Evolutionary conservation across 1,140 invertebrate species (phyloP).

Genomic region (Diabrotica virgifera): DNA sequence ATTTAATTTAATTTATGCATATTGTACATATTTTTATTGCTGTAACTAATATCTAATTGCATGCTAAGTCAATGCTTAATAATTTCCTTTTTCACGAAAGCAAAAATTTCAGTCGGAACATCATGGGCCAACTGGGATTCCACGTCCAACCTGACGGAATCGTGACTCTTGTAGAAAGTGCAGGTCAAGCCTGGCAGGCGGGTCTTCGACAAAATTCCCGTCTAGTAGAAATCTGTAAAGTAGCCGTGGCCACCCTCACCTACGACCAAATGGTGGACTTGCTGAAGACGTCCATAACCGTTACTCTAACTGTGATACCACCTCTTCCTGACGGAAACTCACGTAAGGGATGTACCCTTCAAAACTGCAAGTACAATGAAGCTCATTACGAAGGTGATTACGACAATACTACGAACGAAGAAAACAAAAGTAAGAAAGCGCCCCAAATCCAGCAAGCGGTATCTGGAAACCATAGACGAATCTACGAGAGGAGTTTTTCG

Average conservation of each 20-base stretch:
- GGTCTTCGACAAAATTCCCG: conserved; percentile 85
- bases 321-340: conserved; percentile 51
- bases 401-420: conserved; percentile 55
- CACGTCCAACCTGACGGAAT: conserved; percentile 95
- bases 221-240: conserved; percentile 90
- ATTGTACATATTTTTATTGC: not conserved
- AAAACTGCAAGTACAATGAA: conserved; percentile 66
- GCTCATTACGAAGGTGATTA: conserved; percentile 67
- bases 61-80: not conserved
- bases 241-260: conserved; percentile 82
- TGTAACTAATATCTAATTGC: not conserved
- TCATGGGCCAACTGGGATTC: conserved; percentile 86
- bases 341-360: conserved; percentile 64
- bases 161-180: conserved; percentile 88
- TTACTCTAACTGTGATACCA: conserved; percentile 81
- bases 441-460: conserved; percentile 54
- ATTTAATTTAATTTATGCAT: too few species aligned
- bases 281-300: conserved; percentile 83
- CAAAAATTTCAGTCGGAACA: conserved; percentile 61
- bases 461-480: conserved; percentile 58
- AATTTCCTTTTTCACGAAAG: conserved; percentile 14
- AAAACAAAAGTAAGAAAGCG: conserved; percentile 41
- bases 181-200: conserved; percentile 84
- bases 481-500: conserved; percentile 72
- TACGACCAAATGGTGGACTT: conserved; percentile 95